Percentiles rank a stretch among this genome's conserved stretches.
Conservation (phyloP, 1,140 invertebrate species). For the Ceratosolen fusciceps region DNA sequence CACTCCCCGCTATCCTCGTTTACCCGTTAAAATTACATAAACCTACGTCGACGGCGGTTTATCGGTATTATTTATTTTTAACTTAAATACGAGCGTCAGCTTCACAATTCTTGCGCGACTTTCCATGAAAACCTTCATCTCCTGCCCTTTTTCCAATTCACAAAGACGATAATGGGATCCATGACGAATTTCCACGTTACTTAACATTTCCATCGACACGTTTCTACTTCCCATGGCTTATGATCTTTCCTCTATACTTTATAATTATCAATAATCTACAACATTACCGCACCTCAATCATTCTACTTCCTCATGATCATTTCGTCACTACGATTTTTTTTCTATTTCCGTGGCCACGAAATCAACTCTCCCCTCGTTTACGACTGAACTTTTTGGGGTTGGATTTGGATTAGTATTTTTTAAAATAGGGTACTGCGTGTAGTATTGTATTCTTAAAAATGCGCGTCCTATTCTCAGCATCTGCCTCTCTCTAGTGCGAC, state of each 20-base stretch:
- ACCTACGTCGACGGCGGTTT: too few relatives aligned
- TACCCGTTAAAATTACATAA: too few relatives aligned
- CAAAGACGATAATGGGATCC: background rate
- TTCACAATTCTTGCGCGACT: too few relatives aligned
- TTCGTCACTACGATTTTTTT: background rate
- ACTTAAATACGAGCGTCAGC: too few relatives aligned
- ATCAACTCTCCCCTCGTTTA: background rate
- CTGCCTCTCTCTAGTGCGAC: background rate
- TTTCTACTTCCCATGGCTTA: background rate
- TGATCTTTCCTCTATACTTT: background rate
- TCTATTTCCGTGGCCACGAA: background rate
- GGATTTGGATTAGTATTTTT: background rate
- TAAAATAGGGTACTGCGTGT: conserved; percentile 30
- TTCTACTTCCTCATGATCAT: background rate
- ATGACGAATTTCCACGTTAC: background rate
- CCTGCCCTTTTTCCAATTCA: background rate
- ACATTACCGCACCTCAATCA: background rate
- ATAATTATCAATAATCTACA: background rate
- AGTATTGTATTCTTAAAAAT: conserved; percentile 6
- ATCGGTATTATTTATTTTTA: too few relatives aligned
- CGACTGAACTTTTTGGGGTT: background rate
- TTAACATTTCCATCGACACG: background rate
- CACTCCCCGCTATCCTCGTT: background rate
- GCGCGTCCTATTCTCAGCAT: conserved; percentile 14
- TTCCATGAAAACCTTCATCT: background rate